Evolutionary conservation across 2,113 vertebrate species (phyloP).

Genomic region (Spermophilus dauricus): DNA sequence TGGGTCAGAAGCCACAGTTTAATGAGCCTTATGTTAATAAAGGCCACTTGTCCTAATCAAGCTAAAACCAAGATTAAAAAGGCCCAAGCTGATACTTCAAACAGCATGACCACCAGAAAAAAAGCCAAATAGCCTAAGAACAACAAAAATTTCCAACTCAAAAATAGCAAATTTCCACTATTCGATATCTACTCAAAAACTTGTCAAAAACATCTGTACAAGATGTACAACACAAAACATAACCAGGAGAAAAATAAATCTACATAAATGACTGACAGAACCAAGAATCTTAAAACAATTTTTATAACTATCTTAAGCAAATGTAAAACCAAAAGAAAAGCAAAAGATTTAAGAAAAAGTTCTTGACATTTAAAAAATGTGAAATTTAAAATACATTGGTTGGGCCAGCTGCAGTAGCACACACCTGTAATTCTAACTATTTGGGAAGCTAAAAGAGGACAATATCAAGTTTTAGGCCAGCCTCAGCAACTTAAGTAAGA

Average conservation of each 20-base stretch:
- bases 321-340: neutral
- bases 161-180: neutral
- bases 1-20: neutral
- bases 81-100: neutral
- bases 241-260: neutral
- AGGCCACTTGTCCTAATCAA: neutral
- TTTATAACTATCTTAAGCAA: neutral
- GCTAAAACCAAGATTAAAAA: neutral
- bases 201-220: neutral
- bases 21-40: neutral
- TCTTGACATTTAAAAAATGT: neutral
- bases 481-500: neutral
- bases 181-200: neutral
- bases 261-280: neutral
- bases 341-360: neutral
- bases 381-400: neutral
- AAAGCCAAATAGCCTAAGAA: neutral
- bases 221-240: neutral
- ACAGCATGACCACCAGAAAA: neutral
- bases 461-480: neutral
- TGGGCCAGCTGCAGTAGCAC: too few relatives aligned
- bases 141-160: neutral
- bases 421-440: neutral
- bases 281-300: neutral
- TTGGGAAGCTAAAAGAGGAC: neutral